Percentiles rank a stretch among this genome's conserved stretches.
Conservation (phyloP, 2,888 invertebrate species). For the Leistus spinibarbis region DNA sequence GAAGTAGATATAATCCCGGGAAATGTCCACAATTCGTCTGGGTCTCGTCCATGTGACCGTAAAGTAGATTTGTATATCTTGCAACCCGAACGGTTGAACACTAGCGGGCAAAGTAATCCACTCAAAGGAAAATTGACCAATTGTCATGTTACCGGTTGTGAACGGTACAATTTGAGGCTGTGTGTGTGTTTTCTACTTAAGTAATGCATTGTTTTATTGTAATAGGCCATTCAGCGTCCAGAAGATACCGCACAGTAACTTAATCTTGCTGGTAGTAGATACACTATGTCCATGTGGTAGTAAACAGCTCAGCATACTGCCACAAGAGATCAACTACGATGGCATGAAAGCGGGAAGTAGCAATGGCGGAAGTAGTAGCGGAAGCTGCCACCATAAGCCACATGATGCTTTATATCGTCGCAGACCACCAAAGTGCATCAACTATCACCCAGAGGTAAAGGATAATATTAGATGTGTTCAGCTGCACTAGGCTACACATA, state of each 20-base stretch:
- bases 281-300: conserved; percentile 87
- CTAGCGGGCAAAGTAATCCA: conserved; percentile 78
- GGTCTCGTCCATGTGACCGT: conserved; percentile 82
- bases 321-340: conserved; percentile 71
- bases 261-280: conserved; percentile 87
- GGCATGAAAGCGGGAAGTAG: conserved; percentile 39
- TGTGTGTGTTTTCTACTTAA: neutral
- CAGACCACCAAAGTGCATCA: conserved; percentile 80
- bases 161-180: conserved; percentile 65
- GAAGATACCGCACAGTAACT: conserved; percentile 88
- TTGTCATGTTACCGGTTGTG: conserved; percentile 86
- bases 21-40: conserved; percentile 57
- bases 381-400: conserved; percentile 64
- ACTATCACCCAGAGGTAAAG: conserved; percentile 83
- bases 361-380: conserved; percentile 51
- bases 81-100: conserved; percentile 80
- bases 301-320: conserved; percentile 82
- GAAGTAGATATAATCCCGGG: conserved; percentile 56
- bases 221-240: conserved; percentile 87
- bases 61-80: conserved; percentile 85
- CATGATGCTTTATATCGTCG: conserved; percentile 74
- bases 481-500: neutral
- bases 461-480: neutral
- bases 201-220: conserved; percentile 41
- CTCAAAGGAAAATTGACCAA: conserved; percentile 88